A percentile compares a stretch with the other conserved stretches of the same genome.
These are phyloP conservation scores for Pomatostomus ruficeps DNA, from an alignment of 2,113 vertebrate genomes.

Conservation along the genomic window DNA sequence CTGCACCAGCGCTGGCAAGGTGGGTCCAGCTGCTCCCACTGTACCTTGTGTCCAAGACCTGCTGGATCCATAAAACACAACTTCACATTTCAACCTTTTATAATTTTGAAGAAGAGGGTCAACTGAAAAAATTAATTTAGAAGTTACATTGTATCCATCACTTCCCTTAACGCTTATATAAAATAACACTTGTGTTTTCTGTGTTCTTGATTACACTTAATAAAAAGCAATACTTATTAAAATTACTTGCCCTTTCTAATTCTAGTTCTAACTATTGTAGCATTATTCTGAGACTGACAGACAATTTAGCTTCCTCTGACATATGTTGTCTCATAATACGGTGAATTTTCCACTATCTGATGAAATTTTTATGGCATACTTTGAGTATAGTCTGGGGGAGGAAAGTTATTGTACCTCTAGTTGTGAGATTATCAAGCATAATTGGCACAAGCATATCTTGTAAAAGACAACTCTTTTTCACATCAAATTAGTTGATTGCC, in stretches of 20 bases:
- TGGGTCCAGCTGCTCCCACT: fast-evolving
- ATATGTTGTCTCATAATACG: neutral
- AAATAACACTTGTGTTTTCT: neutral
- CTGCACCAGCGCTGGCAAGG: fast-evolving
- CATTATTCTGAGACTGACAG: neutral
- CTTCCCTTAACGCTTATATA: neutral
- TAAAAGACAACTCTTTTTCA: neutral
- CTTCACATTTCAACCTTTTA: neutral
- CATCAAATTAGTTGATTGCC: neutral
- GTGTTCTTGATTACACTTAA: neutral
- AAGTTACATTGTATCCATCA: neutral
- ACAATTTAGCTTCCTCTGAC: neutral
- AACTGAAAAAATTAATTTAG: neutral
- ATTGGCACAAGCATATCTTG: neutral
- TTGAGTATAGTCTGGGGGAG: neutral
- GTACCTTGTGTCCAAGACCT: neutral
- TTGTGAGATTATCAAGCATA: neutral
- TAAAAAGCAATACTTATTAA: neutral
- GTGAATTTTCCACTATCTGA: neutral
- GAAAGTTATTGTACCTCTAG: neutral
- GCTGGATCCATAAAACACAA: fast-evolving
- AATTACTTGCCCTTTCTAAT: neutral
- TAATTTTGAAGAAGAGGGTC: neutral
- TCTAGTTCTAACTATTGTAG: neutral
- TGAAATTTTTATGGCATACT: neutral